Evolutionary conservation across 2,888 invertebrate species (phyloP).

Genomic region (Toxonevra muliebris): DNA sequence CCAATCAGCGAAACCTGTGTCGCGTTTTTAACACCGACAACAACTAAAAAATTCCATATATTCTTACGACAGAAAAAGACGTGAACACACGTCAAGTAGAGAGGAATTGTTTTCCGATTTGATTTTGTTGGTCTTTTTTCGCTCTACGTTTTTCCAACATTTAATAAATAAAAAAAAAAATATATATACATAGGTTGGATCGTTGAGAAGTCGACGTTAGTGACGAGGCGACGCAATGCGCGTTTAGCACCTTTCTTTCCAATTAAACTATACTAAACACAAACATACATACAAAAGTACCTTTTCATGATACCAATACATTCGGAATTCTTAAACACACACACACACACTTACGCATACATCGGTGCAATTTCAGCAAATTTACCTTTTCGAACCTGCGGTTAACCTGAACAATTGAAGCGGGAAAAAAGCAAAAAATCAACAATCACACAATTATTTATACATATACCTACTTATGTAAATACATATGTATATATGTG

Average conservation of each 20-base stretch:
- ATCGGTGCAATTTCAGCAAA: slow-evolving; percentile 6
- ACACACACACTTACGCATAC: too few relatives aligned
- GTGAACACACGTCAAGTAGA: not conserved
- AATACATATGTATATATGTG: too few relatives aligned
- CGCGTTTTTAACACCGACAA: not conserved
- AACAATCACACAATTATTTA: too few relatives aligned
- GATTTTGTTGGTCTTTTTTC: not conserved
- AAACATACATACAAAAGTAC: slow-evolving; percentile 42
- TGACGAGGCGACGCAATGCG: slow-evolving; percentile 52
- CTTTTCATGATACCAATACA: slow-evolving; percentile 11
- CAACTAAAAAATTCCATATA: slow-evolving; percentile 1
- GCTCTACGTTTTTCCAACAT: not conserved
- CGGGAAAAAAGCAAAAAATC: too few relatives aligned
- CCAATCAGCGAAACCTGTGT: not conserved
- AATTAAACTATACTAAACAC: slow-evolving; percentile 34
- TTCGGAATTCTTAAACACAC: slow-evolving; percentile 8
- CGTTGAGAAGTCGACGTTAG: slow-evolving; percentile 36
- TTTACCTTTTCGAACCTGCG: slow-evolving; percentile 25
- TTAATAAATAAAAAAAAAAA: slow-evolving; percentile 4
- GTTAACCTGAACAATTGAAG: slow-evolving; percentile 5
- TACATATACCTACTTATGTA: too few relatives aligned
- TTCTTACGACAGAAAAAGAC: not conserved
- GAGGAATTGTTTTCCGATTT: not conserved
- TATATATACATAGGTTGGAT: not conserved
- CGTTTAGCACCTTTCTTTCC: slow-evolving; percentile 52